phyloP scores from a whole-genome alignment of 2,113 vertebrate genomes.

The Anguilla japonica region DNA sequence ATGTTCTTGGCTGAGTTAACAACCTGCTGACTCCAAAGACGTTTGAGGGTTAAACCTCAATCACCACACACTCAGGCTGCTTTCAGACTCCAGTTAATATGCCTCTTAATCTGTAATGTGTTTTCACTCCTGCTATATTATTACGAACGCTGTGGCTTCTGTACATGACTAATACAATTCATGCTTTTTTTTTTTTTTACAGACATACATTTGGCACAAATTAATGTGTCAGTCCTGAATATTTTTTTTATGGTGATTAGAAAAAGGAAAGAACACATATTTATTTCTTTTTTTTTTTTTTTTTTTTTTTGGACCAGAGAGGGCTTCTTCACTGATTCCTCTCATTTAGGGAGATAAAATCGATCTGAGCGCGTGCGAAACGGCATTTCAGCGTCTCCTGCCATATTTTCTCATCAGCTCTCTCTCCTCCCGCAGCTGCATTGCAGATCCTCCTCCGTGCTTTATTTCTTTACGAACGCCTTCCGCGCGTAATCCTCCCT shows the following conservation, averaged over 20 bases:
- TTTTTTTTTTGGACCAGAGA: neutral
- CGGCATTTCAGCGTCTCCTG: neutral
- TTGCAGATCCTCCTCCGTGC: neutral
- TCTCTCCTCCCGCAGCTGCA: constrained; percentile 30
- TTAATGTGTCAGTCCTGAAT: neutral
- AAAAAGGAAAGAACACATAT: neutral
- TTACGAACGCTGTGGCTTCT: neutral
- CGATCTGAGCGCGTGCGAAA: neutral
- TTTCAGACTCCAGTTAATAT: neutral
- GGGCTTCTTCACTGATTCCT: neutral
- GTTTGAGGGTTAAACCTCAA: neutral
- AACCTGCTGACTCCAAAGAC: neutral
- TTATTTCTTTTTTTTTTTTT: neutral
- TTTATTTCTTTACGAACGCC: constrained; percentile 37
- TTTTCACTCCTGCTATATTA: neutral
- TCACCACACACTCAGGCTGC: neutral
- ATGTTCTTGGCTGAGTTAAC: neutral
- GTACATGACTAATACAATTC: neutral
- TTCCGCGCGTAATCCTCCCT: constrained; percentile 37
- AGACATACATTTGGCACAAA: neutral
- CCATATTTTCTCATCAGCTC: constrained; percentile 28
- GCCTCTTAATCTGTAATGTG: neutral
- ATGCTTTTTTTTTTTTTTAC: neutral
- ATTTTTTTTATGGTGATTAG: neutral
- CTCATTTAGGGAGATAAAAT: neutral